Evolutionary conservation across 1,140 invertebrate species (phyloP), one percentile per base, ranked within the genome.

Genomic region (Bombus waltoni): DNA sequence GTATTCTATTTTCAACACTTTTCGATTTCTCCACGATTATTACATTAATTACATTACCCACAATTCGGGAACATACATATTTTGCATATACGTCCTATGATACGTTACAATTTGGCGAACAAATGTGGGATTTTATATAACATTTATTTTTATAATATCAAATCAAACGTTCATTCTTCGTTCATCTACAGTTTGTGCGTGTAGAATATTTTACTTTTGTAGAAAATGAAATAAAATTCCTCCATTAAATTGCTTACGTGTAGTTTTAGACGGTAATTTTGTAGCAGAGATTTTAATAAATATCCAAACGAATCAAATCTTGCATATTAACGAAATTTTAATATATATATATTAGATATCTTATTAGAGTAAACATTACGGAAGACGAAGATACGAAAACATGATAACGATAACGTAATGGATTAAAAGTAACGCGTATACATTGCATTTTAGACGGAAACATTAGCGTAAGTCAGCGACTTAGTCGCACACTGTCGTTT

Each of bases 401-500:
- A 65, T 59, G 62, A 72, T 75, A 42, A 47, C 18, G 47, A 18
- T 53, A 44, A 32, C 47, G 47, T 77, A 68, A 87, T 59, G 68
- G 53, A 89, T 68, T 44, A 87, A 85, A 89, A 89, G 80, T 89
- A 88, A 73, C 75, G 74, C 89, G 68, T 89, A 57, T 38, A 28
- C 18, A 59, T 74, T 70, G 53, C 82, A 68, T 87, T 88, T 78
- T 75, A 87, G 62, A n/a, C 18, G 40, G 38, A 81, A 44, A 42
- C 71, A 28, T 59, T 71, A 72, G 40, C 18, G 11, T 74, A 75
- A 57, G 47, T 53, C 47, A 8, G 68, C 71, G 72, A 76, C 59
- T 32, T 84, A 85, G 53, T 88, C 62, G 59, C 40, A 42, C 47
- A 59, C 35, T 47, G 28, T 79, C n/a, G 83, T 86, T 88, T 74